Base-by-base conservation (phyloP, 2,113 vertebrate species). In the human (Homo sapiens) region DNA sequence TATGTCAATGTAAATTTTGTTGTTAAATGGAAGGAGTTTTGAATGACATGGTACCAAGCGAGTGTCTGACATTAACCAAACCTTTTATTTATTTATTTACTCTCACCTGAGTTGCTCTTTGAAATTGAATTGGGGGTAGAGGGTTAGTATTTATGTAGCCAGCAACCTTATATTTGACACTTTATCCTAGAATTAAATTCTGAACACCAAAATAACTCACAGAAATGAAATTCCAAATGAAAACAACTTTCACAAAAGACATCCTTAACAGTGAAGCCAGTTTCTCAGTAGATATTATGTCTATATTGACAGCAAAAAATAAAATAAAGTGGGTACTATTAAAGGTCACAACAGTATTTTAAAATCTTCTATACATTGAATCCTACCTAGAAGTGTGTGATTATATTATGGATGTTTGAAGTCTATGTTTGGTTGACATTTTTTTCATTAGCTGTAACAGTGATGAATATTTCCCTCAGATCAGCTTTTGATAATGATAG, bases 1-100 rank as follows among this genome's bases (percentile, higher is more conserved):
- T 86, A 94, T 95, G 94, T 97, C 97, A 97, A 57, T 95, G 96
- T 80, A 96, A 93, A 97, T 98, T 97, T 96, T 97, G 55, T 94
- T 95, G 96, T 94, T 93, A 96, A 96, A 96, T 96, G 89, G 85
- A 97, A 93, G n/a, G 76, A 90, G 61, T 96, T 97, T 91, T 97
- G 97, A 96, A 95, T 96, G 97, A 97, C 90, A 95, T 0, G 0
- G 84, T 96, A 93, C 88, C 48, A 97, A 95, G 89, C 48, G 96
- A 97, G 91, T 94, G 66, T 72, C 89, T 68, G 89, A 89, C 88
- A 98, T 93, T 93, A 96, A 93, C 89, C 70, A 96, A 97, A 97
- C 96, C 96, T 84, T 97, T 97, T 98, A 97, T 98, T 98, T 98
- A 96, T 98, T 98, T 98, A 97, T 98, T 97, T 98, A 94, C n/a